Percentiles rank a stretch among this genome's conserved stretches.
These are phyloP conservation scores for Ischnura elegans DNA, from an alignment of 2,888 invertebrate species.

Conservation along the genomic window DNA sequence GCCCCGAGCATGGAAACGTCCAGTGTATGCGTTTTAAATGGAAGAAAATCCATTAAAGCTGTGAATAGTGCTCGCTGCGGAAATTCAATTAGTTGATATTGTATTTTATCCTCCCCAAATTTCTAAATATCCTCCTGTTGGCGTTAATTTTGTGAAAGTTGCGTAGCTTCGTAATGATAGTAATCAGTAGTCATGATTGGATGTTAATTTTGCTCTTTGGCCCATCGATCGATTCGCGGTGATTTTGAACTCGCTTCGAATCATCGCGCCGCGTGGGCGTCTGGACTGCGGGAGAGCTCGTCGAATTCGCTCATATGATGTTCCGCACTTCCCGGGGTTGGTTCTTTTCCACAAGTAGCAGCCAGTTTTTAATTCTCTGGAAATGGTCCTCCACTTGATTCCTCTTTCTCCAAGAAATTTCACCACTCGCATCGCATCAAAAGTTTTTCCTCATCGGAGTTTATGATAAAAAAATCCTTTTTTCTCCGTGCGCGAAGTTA, in stretches of 20 bases:
- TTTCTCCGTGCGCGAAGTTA: constrained; percentile 24
- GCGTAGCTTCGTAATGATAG: not conserved
- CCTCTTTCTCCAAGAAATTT: not conserved
- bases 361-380: constrained; percentile 6
- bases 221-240: not conserved
- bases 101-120: not conserved
- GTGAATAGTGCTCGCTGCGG: too few relatives aligned
- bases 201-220: not conserved
- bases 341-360: not conserved
- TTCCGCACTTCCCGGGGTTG: not conserved
- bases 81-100: not conserved
- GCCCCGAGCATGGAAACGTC: too few relatives aligned
- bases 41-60: too few relatives aligned
- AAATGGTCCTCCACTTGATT: not conserved
- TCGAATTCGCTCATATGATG: not conserved
- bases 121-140: not conserved
- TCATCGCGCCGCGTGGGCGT: not conserved
- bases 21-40: too few relatives aligned
- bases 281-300: not conserved
- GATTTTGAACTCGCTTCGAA: not conserved
- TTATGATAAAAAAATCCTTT: constrained; percentile 19
- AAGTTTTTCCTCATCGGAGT: constrained; percentile 2
- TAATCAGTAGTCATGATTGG: not conserved
- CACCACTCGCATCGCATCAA: not conserved
- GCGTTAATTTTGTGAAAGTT: not conserved